Evolutionary conservation across 2,797 vertebrate genomes (phyloP).

Genomic region (Schizopygopsis malacanthus): DNA sequence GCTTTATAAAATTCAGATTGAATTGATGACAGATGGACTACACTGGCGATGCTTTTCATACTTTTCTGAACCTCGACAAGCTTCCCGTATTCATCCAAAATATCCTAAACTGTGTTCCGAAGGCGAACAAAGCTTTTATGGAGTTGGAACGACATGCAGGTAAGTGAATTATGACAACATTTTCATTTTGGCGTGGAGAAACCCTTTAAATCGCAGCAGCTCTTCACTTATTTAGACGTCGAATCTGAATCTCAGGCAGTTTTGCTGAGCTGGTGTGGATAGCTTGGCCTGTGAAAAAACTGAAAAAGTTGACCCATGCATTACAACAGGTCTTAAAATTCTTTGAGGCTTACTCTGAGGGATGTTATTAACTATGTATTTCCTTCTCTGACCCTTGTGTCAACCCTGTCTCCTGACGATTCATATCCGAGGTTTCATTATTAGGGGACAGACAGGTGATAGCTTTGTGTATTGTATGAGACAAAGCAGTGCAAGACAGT

Average conservation of each 20-base stretch:
- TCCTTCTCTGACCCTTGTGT: slow-evolving; percentile 18
- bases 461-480: slow-evolving; percentile 17
- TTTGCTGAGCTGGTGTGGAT: slow-evolving; percentile 1
- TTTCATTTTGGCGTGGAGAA: neutral
- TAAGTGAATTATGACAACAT: no score
- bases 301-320: neutral
- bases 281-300: neutral
- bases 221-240: neutral
- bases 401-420: slow-evolving; percentile 25
- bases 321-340: slow-evolving; percentile 20
- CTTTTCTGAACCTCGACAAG: no score
- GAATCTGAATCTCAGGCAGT: neutral
- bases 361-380: slow-evolving; percentile 34
- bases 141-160: no score
- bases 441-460: slow-evolving; percentile 21
- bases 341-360: neutral
- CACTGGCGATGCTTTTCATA: no score
- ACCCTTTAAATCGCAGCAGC: neutral
- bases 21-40: no score
- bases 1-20: no score
- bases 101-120: no score
- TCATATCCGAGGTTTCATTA: slow-evolving; percentile 4
- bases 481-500: slow-evolving; percentile 15
- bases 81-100: no score
- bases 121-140: no score